These are phyloP conservation scores for Papilio helenus DNA, from an alignment of 1,140 invertebrate genomes.

Conservation along the genomic window DNA sequence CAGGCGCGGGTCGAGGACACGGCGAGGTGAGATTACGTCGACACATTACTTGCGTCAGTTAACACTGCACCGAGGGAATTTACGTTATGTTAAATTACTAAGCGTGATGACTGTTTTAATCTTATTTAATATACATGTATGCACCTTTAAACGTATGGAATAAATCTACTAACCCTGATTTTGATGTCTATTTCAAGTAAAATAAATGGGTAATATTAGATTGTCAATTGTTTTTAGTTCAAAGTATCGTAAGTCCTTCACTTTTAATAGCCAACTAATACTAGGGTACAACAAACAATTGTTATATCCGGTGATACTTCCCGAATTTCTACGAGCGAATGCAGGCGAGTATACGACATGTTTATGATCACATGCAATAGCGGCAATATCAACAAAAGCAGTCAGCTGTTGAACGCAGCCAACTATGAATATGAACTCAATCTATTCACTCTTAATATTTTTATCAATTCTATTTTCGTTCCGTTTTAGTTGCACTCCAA, in stretches of 20 bases:
- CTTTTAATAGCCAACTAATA: too few relatives aligned
- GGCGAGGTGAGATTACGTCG: constrained; percentile 19
- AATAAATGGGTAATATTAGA: background rate
- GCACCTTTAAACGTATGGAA: background rate
- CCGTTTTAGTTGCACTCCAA: constrained; percentile 15
- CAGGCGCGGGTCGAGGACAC: background rate
- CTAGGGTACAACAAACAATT: too few relatives aligned
- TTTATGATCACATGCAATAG: constrained; percentile 7
- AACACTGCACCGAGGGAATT: constrained; percentile 25
- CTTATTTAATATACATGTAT: background rate
- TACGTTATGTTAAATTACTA: background rate
- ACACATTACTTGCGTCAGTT: constrained; percentile 11
- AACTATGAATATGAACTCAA: constrained; percentile 15
- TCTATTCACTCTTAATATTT: constrained; percentile 17
- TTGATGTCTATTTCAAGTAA: background rate
- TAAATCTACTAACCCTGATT: background rate
- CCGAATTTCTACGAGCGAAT: background rate
- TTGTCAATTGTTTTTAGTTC: background rate
- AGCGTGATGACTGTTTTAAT: background rate
- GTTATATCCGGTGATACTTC: background rate
- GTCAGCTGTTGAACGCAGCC: constrained; percentile 21
- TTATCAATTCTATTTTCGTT: constrained; percentile 14
- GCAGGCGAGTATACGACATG: background rate
- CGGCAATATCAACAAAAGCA: constrained; percentile 4
- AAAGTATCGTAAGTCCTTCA: too few relatives aligned